phyloP scores from a whole-genome alignment of 2,888 invertebrate species.

The Tetranychus truncatus region DNA sequence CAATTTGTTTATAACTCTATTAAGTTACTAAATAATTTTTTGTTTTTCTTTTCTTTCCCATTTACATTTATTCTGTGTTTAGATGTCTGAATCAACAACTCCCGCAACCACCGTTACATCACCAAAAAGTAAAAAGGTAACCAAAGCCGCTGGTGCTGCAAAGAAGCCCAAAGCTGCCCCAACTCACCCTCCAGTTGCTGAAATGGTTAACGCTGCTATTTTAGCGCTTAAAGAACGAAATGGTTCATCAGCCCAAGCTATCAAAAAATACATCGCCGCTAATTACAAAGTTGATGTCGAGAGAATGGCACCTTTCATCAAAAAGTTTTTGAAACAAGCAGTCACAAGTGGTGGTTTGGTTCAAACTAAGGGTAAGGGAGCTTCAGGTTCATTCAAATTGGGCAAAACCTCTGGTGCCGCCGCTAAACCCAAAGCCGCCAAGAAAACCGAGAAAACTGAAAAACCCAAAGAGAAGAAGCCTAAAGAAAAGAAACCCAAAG shows the following conservation, averaged over 20 bases:
- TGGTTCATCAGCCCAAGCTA: constrained; percentile 42
- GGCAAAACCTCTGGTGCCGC: constrained; percentile 18
- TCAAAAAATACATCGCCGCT: constrained; percentile 45
- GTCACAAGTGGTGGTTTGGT: constrained; percentile 35
- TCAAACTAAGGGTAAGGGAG: constrained; percentile 31
- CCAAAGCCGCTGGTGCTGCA: constrained; percentile 3
- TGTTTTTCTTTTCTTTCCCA: neutral
- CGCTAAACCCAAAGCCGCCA: constrained; percentile 17
- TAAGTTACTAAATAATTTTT: neutral
- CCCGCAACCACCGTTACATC: neutral
- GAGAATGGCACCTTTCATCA: constrained; percentile 43
- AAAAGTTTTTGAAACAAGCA: constrained; percentile 41
- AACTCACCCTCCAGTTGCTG: constrained; percentile 37
- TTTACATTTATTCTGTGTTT: neutral
- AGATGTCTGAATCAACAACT: constrained; percentile 9
- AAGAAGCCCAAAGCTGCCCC: constrained; percentile 15
- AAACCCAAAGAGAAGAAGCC: constrained; percentile 13
- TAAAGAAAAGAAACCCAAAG: neutral
- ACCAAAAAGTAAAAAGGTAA: constrained; percentile 12
- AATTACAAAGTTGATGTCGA: constrained; percentile 38
- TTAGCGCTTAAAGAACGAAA: constrained; percentile 34
- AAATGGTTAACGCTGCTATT: constrained; percentile 43
- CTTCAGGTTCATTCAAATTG: constrained; percentile 30
- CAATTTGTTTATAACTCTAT: neutral
- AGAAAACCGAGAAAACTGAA: constrained; percentile 13